phyloP scores from a whole-genome alignment of 2,113 vertebrate genomes.

The Neotoma lepida region DNA sequence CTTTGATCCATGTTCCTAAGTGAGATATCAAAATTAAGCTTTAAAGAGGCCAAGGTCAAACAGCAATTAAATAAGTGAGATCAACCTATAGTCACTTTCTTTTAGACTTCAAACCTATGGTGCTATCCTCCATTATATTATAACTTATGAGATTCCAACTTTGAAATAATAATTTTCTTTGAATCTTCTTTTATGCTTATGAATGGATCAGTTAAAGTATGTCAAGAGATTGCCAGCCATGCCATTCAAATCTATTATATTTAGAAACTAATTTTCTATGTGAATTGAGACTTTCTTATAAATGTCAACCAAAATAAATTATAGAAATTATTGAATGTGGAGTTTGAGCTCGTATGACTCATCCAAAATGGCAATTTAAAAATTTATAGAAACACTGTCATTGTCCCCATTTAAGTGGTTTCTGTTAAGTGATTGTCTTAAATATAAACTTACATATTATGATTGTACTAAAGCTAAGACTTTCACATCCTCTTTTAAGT shows the following conservation, averaged over 20 bases:
- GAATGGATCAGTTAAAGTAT: conserved; percentile 17
- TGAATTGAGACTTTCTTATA: conserved; percentile 46
- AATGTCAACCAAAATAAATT: conserved; percentile 57
- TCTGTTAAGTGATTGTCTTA: conserved; percentile 4
- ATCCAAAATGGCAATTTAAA: conserved; percentile 10
- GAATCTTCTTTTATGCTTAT: conserved; percentile 43
- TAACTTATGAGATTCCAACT: conserved; percentile 35
- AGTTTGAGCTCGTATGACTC: background rate
- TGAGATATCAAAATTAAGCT: background rate
- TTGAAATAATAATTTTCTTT: conserved; percentile 54
- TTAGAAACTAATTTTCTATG: conserved; percentile 57
- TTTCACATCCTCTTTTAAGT: background rate
- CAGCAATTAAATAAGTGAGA: background rate
- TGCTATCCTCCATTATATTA: background rate
- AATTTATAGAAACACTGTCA: background rate
- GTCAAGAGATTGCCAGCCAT: conserved; percentile 45
- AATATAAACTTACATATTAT: conserved; percentile 27
- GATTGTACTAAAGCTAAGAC: background rate
- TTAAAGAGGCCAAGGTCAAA: conserved; percentile 46
- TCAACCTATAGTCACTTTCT: background rate
- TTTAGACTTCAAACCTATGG: conserved; percentile 7
- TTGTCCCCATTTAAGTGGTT: conserved; percentile 26
- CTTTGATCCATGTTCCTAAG: background rate
- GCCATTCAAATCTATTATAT: conserved; percentile 26
- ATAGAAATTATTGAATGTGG: conserved; percentile 36